These are phyloP conservation scores for Vanessa atalanta DNA, from an alignment of 1,140 invertebrate genomes.

Conservation along the genomic window DNA sequence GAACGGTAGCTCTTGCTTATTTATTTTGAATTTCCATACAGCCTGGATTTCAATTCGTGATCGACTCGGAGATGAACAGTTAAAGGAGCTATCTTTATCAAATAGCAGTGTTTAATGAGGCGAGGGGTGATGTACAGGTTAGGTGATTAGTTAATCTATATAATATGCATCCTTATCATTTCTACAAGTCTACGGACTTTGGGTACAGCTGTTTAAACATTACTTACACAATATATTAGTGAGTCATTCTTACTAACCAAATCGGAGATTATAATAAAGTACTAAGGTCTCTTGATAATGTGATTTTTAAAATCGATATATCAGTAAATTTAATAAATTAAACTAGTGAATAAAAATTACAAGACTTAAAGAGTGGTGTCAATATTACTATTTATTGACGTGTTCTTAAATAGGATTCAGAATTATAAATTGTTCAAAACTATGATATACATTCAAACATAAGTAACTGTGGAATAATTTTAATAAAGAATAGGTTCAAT, in stretches of 20 bases:
- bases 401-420: not conserved
- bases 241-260: not conserved
- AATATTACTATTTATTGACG: not conserved
- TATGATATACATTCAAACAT: not conserved
- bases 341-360: not conserved
- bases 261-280: not conserved
- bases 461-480: not conserved
- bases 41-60: too few species aligned
- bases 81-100: too few species aligned
- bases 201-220: slow-evolving; percentile 56
- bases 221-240: not conserved
- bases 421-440: not conserved
- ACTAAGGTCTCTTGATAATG: not conserved
- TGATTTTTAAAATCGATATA: not conserved
- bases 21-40: not conserved
- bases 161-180: slow-evolving; percentile 19
- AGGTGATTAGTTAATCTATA: not conserved
- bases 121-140: not conserved
- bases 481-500: not conserved
- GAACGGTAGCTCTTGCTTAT: not conserved
- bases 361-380: not conserved
- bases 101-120: too few species aligned
- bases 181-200: slow-evolving; percentile 52
- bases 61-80: too few species aligned
- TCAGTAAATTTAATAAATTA: not conserved